Base-by-base conservation (phyloP, 1,140 invertebrate genomes). In the Conus ventricosus region DNA sequence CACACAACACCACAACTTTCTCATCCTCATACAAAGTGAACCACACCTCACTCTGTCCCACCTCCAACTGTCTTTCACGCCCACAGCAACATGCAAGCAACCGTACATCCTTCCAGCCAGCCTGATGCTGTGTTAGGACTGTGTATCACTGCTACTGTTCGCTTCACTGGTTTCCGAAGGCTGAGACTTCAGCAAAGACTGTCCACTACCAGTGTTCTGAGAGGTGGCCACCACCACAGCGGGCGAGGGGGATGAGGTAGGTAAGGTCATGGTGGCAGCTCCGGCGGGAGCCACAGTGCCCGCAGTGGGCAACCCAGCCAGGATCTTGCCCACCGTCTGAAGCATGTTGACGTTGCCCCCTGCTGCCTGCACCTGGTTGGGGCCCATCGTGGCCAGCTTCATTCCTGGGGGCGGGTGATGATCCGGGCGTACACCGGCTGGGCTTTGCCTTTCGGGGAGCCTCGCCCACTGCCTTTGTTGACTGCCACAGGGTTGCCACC, bases 351-450 rank as follows among this genome's bases (percentile, higher is more conserved):
- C 90, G 25, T 85, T 89, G 55, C 88, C 84, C 20, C 81, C 27
- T 54, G 87, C 39, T 27, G 85, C 75, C 57, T 81, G n/a, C 80
- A 85, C 90, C 71, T 90, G 82, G 20, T 81, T 89, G 4, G 86
- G 89, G 7, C 86, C 76, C 75, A 93, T 88, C 5, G 89, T 91
- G 39, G 93, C 88, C 87, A 92, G 89, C 75, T 92, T 90, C 88
- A 94, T 91, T n/a, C 93, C 93, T 11, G 57, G 17, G 93, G 94
- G 0, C 94, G 94, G 8, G 93, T 94, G 53, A 95, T 94, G 75
- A 95, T 95, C 15, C 94, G 90, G n/a, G 94, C 94, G 91, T 93
- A 95, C 57, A 95, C 93, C 53, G 94, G 94, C 57, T 91, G 91
- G 15, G 91, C 87, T 89, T 95, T 95, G n/a, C 91, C 91, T 87